Evolutionary conservation across 2,888 invertebrate genomes (phyloP).

Genomic region (Tetrapedia diversipes): DNA sequence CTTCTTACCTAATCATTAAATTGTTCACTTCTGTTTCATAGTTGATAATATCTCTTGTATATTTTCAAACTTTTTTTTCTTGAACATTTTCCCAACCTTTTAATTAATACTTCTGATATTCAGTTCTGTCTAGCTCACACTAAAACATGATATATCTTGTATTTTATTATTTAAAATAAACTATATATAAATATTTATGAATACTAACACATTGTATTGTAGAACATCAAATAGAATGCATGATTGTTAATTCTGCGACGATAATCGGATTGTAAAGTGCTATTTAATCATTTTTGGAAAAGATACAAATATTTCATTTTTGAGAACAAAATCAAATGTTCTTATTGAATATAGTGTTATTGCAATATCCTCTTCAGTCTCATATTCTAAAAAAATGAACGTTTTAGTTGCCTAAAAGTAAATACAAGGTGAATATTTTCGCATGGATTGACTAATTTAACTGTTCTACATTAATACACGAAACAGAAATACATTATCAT

Average conservation of each 20-base stretch:
- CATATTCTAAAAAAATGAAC: background rate
- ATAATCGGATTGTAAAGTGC: background rate
- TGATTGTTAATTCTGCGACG: background rate
- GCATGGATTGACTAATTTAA: conserved; percentile 3
- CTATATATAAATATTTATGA: background rate
- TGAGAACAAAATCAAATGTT: background rate
- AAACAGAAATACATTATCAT: background rate
- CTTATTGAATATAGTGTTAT: too few species aligned
- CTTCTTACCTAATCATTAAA: background rate
- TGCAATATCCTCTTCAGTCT: background rate
- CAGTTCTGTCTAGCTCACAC: background rate
- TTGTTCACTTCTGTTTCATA: too few species aligned
- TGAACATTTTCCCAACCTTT: background rate
- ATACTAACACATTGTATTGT: background rate
- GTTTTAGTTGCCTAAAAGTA: too few species aligned
- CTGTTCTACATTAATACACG: background rate
- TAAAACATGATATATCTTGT: background rate
- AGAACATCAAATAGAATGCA: background rate
- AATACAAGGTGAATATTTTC: conserved; percentile 2
- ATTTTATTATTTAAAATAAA: background rate
- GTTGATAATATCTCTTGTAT: too few species aligned
- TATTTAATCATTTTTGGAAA: background rate
- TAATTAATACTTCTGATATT: background rate
- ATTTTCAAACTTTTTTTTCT: background rate
- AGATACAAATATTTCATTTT: background rate